Conservation (phyloP, 2,797 vertebrate species). For the Allobates femoralis region DNA sequence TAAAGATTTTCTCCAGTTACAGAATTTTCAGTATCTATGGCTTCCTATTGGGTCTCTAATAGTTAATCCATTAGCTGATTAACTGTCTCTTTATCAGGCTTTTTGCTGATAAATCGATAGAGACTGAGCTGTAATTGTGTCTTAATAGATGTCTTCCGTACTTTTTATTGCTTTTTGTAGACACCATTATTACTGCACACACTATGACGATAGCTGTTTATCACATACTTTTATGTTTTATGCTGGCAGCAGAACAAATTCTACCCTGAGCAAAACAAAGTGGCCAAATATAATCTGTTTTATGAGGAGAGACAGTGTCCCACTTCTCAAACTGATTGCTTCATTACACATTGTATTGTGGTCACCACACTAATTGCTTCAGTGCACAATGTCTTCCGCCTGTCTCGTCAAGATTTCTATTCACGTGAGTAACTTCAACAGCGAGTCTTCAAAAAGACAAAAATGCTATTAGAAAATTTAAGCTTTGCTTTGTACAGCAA, state of each 20-base stretch:
- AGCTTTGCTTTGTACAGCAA: not conserved
- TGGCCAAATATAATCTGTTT: slow-evolving; percentile 20
- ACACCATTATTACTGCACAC: not conserved
- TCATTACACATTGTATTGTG: slow-evolving; percentile 46
- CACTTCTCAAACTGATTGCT: slow-evolving; percentile 32
- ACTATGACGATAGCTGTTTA: not conserved
- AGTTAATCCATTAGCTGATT: no score
- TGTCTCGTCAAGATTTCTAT: not conserved
- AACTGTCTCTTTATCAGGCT: no score
- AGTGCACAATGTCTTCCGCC: slow-evolving; percentile 43
- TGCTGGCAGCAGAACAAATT: not conserved
- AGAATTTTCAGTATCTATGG: no score
- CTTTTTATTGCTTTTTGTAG: not conserved
- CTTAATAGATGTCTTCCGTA: not conserved
- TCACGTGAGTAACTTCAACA: not conserved
- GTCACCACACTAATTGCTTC: slow-evolving; percentile 39
- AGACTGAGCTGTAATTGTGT: not conserved
- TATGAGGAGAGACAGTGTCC: slow-evolving; percentile 4
- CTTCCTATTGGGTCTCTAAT: no score
- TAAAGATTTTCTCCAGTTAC: no score
- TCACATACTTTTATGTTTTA: not conserved
- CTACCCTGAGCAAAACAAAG: slow-evolving; percentile 30
- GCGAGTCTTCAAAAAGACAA: not conserved
- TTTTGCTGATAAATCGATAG: no score
- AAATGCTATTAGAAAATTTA: not conserved